Conservation (phyloP, 2,113 vertebrate species). For the Solenodon paradoxus region DNA sequence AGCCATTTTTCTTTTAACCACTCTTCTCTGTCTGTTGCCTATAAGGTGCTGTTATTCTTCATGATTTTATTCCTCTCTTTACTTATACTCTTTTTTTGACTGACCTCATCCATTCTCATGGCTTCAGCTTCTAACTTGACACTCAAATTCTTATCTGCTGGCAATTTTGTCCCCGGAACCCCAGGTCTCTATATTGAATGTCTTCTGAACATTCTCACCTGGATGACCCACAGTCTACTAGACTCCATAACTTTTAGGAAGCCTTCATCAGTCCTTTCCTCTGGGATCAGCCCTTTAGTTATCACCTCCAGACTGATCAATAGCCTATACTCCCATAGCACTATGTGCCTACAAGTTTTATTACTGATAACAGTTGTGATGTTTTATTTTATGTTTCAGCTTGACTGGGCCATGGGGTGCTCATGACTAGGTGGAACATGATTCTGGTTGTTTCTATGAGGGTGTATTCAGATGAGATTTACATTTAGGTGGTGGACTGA, state of each 20-base stretch:
- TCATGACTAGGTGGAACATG: not conserved
- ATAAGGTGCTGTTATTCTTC: not conserved
- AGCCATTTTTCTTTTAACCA: not conserved
- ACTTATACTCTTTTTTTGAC: not conserved
- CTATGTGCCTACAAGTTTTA: not conserved
- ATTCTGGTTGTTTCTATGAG: not conserved
- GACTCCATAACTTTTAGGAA: not conserved
- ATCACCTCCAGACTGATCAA: not conserved
- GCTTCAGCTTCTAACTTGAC: not conserved
- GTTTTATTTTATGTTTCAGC: not conserved
- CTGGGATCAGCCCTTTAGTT: not conserved
- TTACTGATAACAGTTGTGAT: not conserved
- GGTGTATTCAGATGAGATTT: not conserved
- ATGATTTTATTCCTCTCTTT: not conserved
- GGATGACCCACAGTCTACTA: not conserved
- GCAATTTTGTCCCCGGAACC: not conserved
- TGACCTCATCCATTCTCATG: not conserved
- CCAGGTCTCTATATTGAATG: not conserved
- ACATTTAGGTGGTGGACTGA: not conserved
- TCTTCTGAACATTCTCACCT: not conserved
- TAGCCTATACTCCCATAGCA: not conserved
- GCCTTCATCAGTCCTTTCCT: not conserved
- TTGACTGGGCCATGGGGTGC: not conserved
- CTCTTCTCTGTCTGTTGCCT: not conserved
- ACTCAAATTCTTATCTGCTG: not conserved